A percentile compares a stretch with the other conserved stretches of the same genome.
These are phyloP conservation scores for Eublepharis macularius DNA, from an alignment of 2,113 vertebrate genomes.

Conservation along the genomic window DNA sequence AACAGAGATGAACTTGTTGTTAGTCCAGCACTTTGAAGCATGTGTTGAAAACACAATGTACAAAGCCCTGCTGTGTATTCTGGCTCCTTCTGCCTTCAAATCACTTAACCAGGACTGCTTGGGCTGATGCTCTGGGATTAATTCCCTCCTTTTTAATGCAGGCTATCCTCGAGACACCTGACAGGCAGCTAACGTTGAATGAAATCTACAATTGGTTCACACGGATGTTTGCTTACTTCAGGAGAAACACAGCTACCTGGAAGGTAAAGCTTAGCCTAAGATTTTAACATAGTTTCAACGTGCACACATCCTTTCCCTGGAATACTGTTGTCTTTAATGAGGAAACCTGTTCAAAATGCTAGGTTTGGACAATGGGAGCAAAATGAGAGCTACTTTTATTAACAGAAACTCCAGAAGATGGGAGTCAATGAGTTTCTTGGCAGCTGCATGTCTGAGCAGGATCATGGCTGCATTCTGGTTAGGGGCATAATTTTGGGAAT, in stretches of 20 bases:
- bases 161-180: conserved; percentile 98
- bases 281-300: background rate
- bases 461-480: background rate
- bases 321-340: background rate
- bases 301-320: background rate
- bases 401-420: background rate
- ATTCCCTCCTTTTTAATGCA: conserved; percentile 54
- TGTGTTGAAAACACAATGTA: background rate
- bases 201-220: conserved; percentile 99
- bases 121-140: background rate
- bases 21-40: background rate
- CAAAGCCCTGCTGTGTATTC: background rate
- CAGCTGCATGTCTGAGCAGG: background rate
- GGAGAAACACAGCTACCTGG: conserved; percentile 99
- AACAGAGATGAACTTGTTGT: background rate
- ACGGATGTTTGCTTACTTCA: conserved; percentile 98
- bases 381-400: background rate
- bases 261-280: conserved; percentile 83
- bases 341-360: background rate
- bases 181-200: conserved; percentile 97
- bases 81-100: rapidly evolving
- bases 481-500: background rate
- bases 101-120: background rate
- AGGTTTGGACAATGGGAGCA: background rate
- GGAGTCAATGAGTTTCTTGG: background rate